Evolutionary conservation across 2,113 vertebrate species (phyloP), one percentile per base, ranked within the genome.

Genomic region (Pipra filicauda): DNA sequence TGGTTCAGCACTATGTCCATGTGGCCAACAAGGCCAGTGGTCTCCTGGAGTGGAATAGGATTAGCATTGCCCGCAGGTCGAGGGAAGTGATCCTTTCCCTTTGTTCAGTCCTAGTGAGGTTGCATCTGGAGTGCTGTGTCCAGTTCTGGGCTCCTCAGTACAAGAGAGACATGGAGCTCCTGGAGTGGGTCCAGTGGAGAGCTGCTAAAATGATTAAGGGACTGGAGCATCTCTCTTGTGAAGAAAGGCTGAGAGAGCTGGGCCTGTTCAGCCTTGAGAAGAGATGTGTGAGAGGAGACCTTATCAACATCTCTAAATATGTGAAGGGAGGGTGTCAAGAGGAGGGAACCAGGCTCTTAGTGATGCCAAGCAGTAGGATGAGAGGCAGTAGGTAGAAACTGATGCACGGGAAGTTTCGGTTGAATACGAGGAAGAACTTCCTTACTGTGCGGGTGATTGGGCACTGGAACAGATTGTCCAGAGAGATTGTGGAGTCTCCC

Each of bases 151-250:
- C 24, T 15, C 8, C 23, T n/a, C 10, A 41, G n/a, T 3, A 14
- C 5, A 2, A 37, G 37, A 37, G 37, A 37, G 37, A 37, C 37
- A 37, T 5, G 41, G 20, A 64, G 30, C 11, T 72, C 35, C 23
- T 79, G 51, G 26, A 58, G 26, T 0, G 0, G 21, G 17, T 31
- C 35, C 35, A 33, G 27, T 0, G 0, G 11, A 43, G 17, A 9
- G 9, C 6, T 5, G 44, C 52, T 44, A 27, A 44, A 15, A 37
- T 9, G 33, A 33, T 58, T 58, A 11, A 51, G 15, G 6, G 15
- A 5, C 20, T 37, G 6, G 8, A 44, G 12, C 18, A 16, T 51
- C 27, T 20, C 11, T 39, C 15, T 7, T 37, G 6, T 1, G 5
- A 4, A 27, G 15, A 35, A 44, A 12, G 5, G 43, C 35, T 65